phyloP scores from a whole-genome alignment of 2,113 vertebrate genomes.

The Astur gentilis region DNA sequence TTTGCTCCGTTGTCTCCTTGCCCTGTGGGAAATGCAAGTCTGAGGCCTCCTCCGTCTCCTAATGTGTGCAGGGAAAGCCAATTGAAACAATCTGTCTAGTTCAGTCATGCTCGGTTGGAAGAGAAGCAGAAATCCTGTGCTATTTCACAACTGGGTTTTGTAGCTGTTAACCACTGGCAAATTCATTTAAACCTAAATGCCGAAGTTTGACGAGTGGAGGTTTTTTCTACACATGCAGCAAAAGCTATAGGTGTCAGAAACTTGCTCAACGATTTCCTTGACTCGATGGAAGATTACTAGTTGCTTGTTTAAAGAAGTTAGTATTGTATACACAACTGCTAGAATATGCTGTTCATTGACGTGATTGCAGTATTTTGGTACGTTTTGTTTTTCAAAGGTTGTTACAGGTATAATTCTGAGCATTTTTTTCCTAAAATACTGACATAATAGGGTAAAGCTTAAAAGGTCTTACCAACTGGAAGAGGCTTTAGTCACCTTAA shows the following conservation, averaged over 20 bases:
- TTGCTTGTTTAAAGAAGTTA: not conserved
- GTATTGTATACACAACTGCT: not conserved
- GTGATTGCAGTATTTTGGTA: not conserved
- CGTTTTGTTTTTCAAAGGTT: not conserved
- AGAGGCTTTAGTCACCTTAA: not conserved
- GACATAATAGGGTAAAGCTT: not conserved
- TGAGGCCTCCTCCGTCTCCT: not conserved
- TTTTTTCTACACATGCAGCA: not conserved
- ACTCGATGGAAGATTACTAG: rapidly evolving
- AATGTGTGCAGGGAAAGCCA: not conserved
- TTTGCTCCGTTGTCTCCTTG: not conserved
- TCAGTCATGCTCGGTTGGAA: not conserved
- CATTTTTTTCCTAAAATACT: not conserved
- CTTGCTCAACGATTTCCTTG: not conserved
- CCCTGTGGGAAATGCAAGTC: not conserved
- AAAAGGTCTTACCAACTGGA: not conserved
- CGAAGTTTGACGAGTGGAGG: not conserved
- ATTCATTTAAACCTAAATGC: not conserved
- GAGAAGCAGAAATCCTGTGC: not conserved
- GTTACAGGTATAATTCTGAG: not conserved
- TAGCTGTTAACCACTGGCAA: not conserved
- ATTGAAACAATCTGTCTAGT: not conserved
- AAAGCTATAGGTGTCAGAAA: not conserved
- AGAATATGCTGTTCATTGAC: not conserved
- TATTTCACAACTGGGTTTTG: not conserved